Evolutionary conservation across 1,140 invertebrate species (phyloP).

Genomic region (Cydia amplana): DNA sequence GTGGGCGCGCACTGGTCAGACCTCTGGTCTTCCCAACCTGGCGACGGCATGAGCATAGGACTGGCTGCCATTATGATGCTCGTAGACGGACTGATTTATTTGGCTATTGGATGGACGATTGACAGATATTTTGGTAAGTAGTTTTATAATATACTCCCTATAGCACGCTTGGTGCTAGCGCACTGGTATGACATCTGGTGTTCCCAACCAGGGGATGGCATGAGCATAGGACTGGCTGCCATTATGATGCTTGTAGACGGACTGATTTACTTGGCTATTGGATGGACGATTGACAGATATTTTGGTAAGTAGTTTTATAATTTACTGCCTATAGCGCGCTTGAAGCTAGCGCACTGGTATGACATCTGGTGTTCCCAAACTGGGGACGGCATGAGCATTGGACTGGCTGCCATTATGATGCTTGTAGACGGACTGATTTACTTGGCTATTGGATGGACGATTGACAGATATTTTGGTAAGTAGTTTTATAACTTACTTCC

Average conservation of each 20-base stretch:
- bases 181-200: conserved; percentile 35
- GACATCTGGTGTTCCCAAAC: conserved; percentile 34
- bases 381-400: conserved; percentile 76
- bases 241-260: conserved; percentile 56
- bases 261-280: conserved; percentile 74
- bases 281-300: conserved; percentile 61
- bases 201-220: conserved; percentile 51
- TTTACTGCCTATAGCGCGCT: not conserved
- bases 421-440: conserved; percentile 73
- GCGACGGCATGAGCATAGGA: conserved; percentile 77
- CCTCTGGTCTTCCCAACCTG: conserved; percentile 75
- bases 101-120: conserved; percentile 71
- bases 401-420: too few species aligned
- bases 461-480: conserved; percentile 64
- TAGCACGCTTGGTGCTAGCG: too few species aligned
- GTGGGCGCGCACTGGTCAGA: conserved; percentile 73
- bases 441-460: conserved; percentile 69
- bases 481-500: not conserved
- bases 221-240: conserved; percentile 66
- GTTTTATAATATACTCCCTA: not conserved
- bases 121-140: conserved; percentile 61
- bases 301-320: conserved; percentile 52
- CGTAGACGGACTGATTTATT: conserved; percentile 74
- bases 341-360: too few species aligned
- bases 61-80: conserved; percentile 71